These are phyloP conservation scores for Eugnorisma glareosa DNA, from an alignment of 2,888 invertebrate genomes.

Conservation along the genomic window DNA sequence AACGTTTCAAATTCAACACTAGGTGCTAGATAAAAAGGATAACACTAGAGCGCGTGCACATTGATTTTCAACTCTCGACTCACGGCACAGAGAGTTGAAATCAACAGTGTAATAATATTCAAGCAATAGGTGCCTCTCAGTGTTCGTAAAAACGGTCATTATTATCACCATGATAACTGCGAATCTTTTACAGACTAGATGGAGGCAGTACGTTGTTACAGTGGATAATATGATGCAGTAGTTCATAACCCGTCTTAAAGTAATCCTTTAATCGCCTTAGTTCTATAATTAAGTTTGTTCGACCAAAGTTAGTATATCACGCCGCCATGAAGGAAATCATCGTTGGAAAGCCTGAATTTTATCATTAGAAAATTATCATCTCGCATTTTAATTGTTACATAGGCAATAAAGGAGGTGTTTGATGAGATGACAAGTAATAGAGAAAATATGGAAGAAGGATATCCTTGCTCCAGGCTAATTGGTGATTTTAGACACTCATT, in stretches of 20 bases:
- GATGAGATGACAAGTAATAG: too few species aligned
- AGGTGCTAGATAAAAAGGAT: background rate
- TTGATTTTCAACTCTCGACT: background rate
- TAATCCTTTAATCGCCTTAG: constrained; percentile 32
- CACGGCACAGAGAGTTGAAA: background rate
- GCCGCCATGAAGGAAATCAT: background rate
- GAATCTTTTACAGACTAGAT: background rate
- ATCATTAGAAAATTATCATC: background rate
- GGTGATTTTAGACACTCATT: background rate
- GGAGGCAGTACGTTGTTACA: background rate
- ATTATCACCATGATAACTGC: background rate
- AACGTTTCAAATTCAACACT: background rate
- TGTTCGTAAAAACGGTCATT: background rate
- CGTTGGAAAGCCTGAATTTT: background rate
- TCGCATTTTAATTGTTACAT: background rate
- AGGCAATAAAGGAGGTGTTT: too few species aligned
- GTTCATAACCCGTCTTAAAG: background rate
- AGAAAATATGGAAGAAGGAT: too few species aligned
- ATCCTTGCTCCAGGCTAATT: too few species aligned
- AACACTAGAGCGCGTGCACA: background rate
- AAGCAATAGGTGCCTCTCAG: background rate
- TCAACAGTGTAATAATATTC: background rate
- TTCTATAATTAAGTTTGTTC: constrained; percentile 23
- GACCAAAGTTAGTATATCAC: background rate
- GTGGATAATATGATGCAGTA: background rate